phyloP scores from a whole-genome alignment of 2,797 vertebrate genomes.

The Trichosurus vulpecula region DNA sequence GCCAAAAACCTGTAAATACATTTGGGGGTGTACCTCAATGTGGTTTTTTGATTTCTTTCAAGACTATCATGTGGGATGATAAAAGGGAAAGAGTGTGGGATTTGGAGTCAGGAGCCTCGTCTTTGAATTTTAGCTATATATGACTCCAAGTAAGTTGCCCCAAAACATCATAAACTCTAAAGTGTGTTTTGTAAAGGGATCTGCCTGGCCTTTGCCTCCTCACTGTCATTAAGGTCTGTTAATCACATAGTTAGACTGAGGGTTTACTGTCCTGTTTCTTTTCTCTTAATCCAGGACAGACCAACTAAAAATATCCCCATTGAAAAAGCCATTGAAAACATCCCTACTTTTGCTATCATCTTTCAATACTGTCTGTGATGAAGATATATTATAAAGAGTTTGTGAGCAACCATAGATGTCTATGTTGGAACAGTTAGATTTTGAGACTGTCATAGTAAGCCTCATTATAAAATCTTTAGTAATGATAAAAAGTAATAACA shows the following conservation, averaged over 20 bases:
- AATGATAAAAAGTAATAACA: slow-evolving; percentile 32
- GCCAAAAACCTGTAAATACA: neutral
- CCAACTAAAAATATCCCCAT: neutral
- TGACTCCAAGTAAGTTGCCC: neutral
- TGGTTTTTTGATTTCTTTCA: neutral
- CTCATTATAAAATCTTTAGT: neutral
- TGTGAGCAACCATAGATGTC: neutral
- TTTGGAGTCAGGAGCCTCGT: neutral
- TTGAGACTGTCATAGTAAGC: slow-evolving; percentile 1
- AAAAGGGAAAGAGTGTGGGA: neutral
- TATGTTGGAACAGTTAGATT: neutral
- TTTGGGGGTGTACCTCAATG: neutral
- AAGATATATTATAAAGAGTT: neutral
- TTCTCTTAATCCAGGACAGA: neutral
- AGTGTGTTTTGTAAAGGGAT: neutral
- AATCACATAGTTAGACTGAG: neutral
- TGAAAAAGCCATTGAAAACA: neutral
- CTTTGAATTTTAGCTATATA: neutral
- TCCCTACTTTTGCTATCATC: neutral
- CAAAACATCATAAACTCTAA: neutral
- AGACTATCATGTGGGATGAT: neutral
- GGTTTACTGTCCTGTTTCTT: neutral
- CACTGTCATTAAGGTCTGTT: neutral
- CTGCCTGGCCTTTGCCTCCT: neutral
- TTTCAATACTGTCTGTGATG: neutral